A percentile compares a stretch with the other conserved stretches of the same genome.
Evolutionary conservation across 2,888 invertebrate species (phyloP).

Genomic region (Anticlea derivata): DNA sequence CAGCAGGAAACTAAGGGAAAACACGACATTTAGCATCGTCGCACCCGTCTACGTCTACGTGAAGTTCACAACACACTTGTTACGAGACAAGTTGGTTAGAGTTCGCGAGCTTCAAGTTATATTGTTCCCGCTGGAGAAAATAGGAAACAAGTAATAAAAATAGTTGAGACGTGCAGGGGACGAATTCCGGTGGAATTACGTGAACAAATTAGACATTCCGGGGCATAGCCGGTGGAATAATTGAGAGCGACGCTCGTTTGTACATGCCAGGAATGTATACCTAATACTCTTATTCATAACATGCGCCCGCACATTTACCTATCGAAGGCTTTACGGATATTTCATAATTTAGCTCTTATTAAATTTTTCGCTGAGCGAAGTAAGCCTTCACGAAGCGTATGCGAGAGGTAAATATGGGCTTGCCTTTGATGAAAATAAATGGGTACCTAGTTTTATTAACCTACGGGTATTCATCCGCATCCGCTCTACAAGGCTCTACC

Average conservation of each 20-base stretch:
- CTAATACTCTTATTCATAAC: slow-evolving; percentile 11
- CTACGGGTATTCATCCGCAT: no score
- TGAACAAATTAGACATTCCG: slow-evolving; percentile 83
- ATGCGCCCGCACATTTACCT: slow-evolving; percentile 33
- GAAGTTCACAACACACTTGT: slow-evolving; percentile 76
- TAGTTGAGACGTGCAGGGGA: slow-evolving; percentile 76
- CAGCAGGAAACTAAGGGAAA: slow-evolving; percentile 53
- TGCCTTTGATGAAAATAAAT: no score
- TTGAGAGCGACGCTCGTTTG: slow-evolving; percentile 66
- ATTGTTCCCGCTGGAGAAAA: slow-evolving; percentile 77
- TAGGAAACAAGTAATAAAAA: slow-evolving; percentile 83
- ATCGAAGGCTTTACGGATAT: no score
- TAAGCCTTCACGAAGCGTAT: no score
- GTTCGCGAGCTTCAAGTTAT: slow-evolving; percentile 70
- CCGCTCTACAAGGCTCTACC: no score
- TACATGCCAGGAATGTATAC: slow-evolving; percentile 44
- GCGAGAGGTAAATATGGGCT: no score
- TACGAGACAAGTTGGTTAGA: slow-evolving; percentile 68
- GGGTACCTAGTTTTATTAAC: no score
- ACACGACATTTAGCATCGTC: slow-evolving; percentile 47
- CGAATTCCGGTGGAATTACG: slow-evolving; percentile 80
- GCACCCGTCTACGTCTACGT: slow-evolving; percentile 54
- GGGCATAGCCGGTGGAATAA: slow-evolving; percentile 74
- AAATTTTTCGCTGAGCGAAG: no score
- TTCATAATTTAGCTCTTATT: no score